These are phyloP conservation scores for Brenthis ino DNA, from an alignment of 2,888 invertebrate species.

Conservation along the genomic window DNA sequence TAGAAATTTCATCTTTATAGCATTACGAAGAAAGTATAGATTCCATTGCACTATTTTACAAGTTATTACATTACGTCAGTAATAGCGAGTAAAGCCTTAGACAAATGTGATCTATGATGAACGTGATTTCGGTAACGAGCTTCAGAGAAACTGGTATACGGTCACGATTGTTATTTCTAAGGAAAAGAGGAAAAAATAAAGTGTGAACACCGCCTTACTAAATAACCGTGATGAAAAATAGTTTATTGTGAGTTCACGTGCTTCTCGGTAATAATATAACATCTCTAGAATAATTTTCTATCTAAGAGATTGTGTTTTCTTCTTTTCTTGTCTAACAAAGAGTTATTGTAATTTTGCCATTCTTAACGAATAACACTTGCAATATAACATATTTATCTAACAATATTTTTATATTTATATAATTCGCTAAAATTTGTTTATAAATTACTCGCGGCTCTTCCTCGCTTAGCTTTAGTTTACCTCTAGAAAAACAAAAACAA, in stretches of 20 bases:
- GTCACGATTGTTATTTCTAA: conserved; percentile 68
- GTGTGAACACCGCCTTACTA: conserved; percentile 67
- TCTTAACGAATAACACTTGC: conserved; percentile 24
- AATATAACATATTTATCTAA: not conserved
- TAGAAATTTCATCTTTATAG: conserved; percentile 48
- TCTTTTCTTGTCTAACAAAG: conserved; percentile 56
- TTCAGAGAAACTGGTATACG: conserved; percentile 69
- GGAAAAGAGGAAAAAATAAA: conserved; percentile 64
- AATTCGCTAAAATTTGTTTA: too few species aligned
- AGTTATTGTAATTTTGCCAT: conserved; percentile 58
- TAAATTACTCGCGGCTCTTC: too few species aligned
- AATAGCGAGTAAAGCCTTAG: conserved; percentile 68
- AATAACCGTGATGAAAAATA: conserved; percentile 76
- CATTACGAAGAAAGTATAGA: conserved; percentile 44
- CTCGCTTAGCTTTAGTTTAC: too few species aligned
- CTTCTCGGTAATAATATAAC: conserved; percentile 69
- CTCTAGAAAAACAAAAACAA: too few species aligned
- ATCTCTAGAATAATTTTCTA: conserved; percentile 54
- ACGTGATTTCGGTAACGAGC: conserved; percentile 80
- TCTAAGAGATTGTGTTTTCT: conserved; percentile 66
- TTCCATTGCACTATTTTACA: conserved; percentile 36
- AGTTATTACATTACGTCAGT: conserved; percentile 46
- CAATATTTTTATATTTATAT: not conserved
- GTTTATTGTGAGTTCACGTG: conserved; percentile 79
- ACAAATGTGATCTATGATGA: conserved; percentile 81